These are phyloP conservation scores for Litocranius walleri DNA, from an alignment of 2,113 vertebrate species.

Conservation along the genomic window DNA sequence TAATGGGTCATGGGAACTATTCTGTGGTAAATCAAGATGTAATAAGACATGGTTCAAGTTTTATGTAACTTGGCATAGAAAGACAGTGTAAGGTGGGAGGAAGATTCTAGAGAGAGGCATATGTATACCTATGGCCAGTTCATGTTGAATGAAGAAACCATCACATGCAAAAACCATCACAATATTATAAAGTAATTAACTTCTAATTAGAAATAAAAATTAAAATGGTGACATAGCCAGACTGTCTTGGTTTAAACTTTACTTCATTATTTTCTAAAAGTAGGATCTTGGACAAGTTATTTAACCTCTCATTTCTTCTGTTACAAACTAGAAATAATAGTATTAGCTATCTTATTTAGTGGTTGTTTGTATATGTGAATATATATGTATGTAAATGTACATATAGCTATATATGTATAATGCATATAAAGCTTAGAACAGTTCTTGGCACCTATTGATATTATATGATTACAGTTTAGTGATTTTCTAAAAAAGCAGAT, in stretches of 20 bases:
- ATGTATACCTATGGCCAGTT: not conserved
- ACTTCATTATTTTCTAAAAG: not conserved
- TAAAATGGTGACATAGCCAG: not conserved
- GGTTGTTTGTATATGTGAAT: not conserved
- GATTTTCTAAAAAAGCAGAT: not conserved
- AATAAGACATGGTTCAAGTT: not conserved
- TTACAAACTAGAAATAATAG: not conserved
- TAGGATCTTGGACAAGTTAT: not conserved
- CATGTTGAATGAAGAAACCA: not conserved
- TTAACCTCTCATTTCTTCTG: not conserved
- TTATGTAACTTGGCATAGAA: not conserved
- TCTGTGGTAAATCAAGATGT: not conserved
- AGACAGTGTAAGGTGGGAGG: not conserved
- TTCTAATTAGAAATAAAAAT: not conserved
- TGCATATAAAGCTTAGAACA: not conserved
- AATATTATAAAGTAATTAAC: not conserved
- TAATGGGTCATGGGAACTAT: not conserved
- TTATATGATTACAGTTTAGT: not conserved
- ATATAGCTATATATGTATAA: not conserved
- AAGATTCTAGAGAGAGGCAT: not conserved
- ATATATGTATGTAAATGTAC: not conserved
- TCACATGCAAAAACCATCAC: not conserved
- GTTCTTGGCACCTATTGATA: not conserved
- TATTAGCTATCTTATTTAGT: not conserved
- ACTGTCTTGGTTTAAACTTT: not conserved